Conservation (phyloP, 2,113 vertebrate genomes). For the Tragelaphus strepsiceros region DNA sequence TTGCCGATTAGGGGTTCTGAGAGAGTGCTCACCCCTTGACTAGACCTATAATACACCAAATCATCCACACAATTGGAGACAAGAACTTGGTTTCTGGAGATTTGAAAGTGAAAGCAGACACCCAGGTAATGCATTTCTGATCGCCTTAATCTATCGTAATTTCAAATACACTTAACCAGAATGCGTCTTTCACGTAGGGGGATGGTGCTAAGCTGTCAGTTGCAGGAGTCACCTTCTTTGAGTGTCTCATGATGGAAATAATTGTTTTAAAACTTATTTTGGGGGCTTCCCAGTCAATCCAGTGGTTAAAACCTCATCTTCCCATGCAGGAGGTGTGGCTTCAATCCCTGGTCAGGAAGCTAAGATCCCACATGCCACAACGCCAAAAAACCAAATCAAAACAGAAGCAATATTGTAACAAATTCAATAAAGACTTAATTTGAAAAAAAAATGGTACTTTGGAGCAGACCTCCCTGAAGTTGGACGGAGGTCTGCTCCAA, state of each 20-base stretch:
- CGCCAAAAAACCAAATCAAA: fast-evolving
- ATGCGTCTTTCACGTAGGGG: not conserved
- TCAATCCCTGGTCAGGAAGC: not conserved
- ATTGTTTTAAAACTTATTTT: not conserved
- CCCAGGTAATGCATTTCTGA: not conserved
- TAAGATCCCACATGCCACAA: not conserved
- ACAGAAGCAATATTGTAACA: not conserved
- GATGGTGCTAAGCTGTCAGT: not conserved
- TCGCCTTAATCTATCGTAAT: not conserved
- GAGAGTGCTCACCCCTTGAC: not conserved
- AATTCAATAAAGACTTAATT: not conserved
- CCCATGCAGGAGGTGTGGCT: not conserved
- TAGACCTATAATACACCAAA: not conserved
- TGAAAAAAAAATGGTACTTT: not conserved
- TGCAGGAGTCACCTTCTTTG: not conserved
- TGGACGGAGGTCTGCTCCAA: not conserved
- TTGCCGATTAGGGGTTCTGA: not conserved
- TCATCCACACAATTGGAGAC: not conserved
- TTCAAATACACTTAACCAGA: not conserved
- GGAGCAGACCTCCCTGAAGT: not conserved
- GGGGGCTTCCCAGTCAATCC: not conserved
- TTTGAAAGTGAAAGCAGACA: not conserved
- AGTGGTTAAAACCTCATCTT: not conserved
- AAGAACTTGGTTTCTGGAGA: not conserved
- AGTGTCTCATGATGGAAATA: not conserved